phyloP scores from a whole-genome alignment of 2,888 invertebrate genomes.

The Eulithis prunata region DNA sequence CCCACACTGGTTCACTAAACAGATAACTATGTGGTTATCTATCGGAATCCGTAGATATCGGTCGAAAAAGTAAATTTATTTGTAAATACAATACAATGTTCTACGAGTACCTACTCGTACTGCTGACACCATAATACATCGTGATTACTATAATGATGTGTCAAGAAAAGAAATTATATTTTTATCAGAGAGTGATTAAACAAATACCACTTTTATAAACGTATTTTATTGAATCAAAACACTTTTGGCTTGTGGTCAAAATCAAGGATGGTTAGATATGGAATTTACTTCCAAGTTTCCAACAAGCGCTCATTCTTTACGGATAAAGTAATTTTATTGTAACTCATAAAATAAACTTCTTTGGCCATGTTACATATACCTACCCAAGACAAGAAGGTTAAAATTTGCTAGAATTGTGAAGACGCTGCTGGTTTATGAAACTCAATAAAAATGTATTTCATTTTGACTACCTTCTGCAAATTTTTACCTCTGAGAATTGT shows the following conservation, averaged over 20 bases:
- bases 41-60: too few species aligned
- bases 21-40: too few species aligned
- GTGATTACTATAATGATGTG: too few species aligned
- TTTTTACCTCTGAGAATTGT: constrained; percentile 77
- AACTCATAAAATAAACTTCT: constrained; percentile 30
- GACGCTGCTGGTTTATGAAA: neutral
- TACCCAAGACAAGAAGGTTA: too few species aligned
- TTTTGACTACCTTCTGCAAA: constrained; percentile 11
- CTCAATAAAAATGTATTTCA: constrained; percentile 6
- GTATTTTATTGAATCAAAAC: constrained; percentile 4
- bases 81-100: too few species aligned
- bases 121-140: too few species aligned
- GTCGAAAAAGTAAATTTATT: too few species aligned
- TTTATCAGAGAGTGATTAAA: too few species aligned
- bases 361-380: too few species aligned
- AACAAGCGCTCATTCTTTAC: constrained; percentile 7
- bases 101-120: too few species aligned
- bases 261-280: neutral
- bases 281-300: neutral
- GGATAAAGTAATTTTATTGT: constrained; percentile 14
- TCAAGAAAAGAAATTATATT: too few species aligned
- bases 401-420: neutral
- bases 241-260: neutral
- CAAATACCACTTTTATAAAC: neutral
- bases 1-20: neutral